Evolutionary conservation across 2,113 vertebrate genomes (phyloP).

Genomic region (Cichladusa arquata): DNA sequence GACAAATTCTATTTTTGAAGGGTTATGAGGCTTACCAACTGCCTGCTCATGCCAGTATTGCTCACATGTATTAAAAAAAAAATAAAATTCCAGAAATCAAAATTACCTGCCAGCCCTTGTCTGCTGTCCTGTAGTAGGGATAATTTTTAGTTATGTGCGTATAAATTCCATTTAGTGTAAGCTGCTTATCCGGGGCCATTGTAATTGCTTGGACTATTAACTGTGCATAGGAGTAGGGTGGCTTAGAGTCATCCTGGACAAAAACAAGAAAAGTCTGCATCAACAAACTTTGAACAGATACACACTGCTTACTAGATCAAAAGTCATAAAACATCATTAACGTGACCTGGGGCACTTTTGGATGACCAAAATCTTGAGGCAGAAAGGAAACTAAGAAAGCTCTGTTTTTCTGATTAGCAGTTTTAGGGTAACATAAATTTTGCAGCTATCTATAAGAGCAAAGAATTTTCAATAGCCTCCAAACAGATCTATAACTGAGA

Average conservation of each 20-base stretch:
- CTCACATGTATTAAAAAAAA: not conserved
- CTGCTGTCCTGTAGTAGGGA: constrained; percentile 94
- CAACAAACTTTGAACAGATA: not conserved
- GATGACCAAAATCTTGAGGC: not conserved
- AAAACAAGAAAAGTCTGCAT: not conserved
- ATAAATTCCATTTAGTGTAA: constrained; percentile 95
- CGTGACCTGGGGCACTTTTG: not conserved
- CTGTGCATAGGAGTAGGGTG: constrained; percentile 95
- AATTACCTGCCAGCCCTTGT: constrained; percentile 98
- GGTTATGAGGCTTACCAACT: not conserved
- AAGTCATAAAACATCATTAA: not conserved
- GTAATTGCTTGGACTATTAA: constrained; percentile 97
- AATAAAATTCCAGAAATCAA: not conserved
- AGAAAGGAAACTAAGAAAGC: not conserved
- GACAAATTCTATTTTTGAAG: not conserved
- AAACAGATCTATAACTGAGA: not conserved
- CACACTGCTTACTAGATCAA: not conserved
- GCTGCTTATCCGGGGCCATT: constrained; percentile 93
- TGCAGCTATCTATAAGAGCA: not conserved
- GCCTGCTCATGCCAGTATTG: not conserved
- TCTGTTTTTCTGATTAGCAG: not conserved
- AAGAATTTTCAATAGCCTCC: not conserved
- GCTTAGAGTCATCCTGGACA: constrained; percentile 92
- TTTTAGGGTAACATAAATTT: not conserved
- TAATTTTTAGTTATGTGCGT: constrained; percentile 98